These are phyloP conservation scores for Limnephilus marmoratus DNA, from an alignment of 2,888 invertebrate species.

Conservation along the genomic window DNA sequence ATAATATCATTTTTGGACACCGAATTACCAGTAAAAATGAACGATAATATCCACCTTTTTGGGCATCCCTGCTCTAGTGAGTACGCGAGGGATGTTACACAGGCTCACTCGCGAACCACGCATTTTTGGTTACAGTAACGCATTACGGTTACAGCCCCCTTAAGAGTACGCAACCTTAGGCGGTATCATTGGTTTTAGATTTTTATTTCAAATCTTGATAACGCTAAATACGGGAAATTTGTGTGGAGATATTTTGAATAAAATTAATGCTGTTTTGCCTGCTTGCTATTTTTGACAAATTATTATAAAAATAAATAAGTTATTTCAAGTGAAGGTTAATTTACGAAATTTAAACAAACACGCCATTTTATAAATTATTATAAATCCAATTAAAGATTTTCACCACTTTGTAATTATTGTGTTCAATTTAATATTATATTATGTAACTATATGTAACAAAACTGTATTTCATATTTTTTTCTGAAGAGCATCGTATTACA, in stretches of 20 bases:
- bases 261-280: background rate
- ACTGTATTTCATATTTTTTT: background rate
- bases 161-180: too few relatives aligned
- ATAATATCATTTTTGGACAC: too few relatives aligned
- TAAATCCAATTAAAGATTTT: too few relatives aligned
- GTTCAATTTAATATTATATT: background rate
- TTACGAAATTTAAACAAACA: too few relatives aligned
- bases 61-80: too few relatives aligned
- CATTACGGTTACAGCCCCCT: too few relatives aligned
- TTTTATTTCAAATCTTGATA: background rate
- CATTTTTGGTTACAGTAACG: too few relatives aligned
- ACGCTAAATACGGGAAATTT: background rate
- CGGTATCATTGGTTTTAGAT: background rate
- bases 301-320: background rate
- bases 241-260: background rate
- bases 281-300: background rate
- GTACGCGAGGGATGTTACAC: too few relatives aligned
- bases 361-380: too few relatives aligned
- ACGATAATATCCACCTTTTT: too few relatives aligned
- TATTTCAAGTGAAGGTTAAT: background rate
- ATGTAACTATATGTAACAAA: background rate
- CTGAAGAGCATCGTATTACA: background rate
- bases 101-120: too few relatives aligned
- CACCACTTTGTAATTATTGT: background rate
- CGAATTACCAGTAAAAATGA: too few relatives aligned